Percentiles rank a stretch among this genome's conserved stretches.
Evolutionary conservation across 35 echinoderm and acorn worm genomes (phyloP).

Genomic region (Hemicentrotus pulcherrimus): DNA sequence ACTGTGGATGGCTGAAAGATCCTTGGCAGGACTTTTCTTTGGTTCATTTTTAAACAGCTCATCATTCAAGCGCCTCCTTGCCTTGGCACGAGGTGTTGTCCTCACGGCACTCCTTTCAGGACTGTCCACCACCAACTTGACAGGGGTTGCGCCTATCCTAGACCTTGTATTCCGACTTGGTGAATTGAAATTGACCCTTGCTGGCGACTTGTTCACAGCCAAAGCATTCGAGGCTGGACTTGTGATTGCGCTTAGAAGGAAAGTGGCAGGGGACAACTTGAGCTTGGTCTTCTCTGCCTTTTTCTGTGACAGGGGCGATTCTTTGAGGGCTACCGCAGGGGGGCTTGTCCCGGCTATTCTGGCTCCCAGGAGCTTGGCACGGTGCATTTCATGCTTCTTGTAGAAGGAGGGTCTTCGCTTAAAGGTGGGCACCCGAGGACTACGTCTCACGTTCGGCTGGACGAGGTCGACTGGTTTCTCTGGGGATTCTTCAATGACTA

Average conservation of each 20-base stretch:
- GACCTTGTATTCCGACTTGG: conserved; percentile 60
- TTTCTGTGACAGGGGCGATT: not conserved
- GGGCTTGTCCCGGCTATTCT: conserved; percentile 51
- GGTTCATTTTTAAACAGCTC: not conserved
- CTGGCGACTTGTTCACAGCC: not conserved
- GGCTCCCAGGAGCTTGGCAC: conserved; percentile 38
- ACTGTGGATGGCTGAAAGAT: not conserved
- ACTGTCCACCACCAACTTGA: not conserved
- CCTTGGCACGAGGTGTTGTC: conserved; percentile 46
- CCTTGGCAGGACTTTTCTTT: not conserved
- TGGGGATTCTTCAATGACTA: conserved; percentile 55
- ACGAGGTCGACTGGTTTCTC: not conserved
- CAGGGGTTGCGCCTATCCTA: not conserved
- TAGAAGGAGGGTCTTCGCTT: conserved; percentile 54
- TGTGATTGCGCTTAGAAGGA: conserved; percentile 43
- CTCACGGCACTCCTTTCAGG: not conserved
- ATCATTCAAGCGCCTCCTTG: conserved; percentile 34
- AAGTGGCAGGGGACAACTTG: conserved; percentile 2
- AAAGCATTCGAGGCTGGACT: conserved; percentile 42
- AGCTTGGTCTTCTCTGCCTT: not conserved
- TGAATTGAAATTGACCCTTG: not conserved
- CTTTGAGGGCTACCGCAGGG: not conserved
- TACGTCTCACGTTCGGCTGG: not conserved
- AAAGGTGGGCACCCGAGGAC: conserved; percentile 34
- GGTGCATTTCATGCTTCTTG: conserved; percentile 49